Conservation (phyloP, 2,797 vertebrate species). For the Odontamblyopus lacepedii region DNA sequence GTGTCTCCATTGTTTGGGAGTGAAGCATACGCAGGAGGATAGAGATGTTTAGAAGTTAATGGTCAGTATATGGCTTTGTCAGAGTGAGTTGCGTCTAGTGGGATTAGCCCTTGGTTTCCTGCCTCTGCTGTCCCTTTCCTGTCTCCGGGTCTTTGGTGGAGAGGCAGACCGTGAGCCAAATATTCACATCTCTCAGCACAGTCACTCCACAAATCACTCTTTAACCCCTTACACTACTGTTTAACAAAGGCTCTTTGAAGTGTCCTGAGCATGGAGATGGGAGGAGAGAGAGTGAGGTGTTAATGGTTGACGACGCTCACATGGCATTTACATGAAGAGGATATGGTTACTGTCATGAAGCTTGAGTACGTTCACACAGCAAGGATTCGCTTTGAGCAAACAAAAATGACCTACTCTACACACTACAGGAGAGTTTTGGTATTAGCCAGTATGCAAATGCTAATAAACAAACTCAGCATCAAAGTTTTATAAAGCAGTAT, state of each 20-base stretch:
- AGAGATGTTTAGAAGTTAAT: conserved; percentile 19
- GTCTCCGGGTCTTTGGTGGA: conserved; percentile 51
- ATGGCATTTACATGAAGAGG: conserved; percentile 11
- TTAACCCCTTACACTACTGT: conserved; percentile 36
- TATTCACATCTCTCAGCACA: conserved; percentile 51
- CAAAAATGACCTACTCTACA: background rate
- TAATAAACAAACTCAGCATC: background rate
- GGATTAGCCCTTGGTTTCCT: conserved; percentile 69
- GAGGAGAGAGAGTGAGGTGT: conserved; percentile 48
- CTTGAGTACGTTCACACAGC: background rate
- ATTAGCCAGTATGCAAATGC: background rate
- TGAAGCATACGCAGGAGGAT: conserved; percentile 12
- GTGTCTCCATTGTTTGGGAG: conserved; percentile 20
- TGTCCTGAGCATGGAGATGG: conserved; percentile 15
- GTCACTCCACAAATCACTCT: conserved; percentile 14
- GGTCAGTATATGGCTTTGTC: conserved; percentile 15
- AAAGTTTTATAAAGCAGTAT: background rate
- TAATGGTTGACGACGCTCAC: conserved; percentile 42
- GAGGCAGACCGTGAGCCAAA: conserved; percentile 13
- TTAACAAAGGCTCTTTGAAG: conserved; percentile 32
- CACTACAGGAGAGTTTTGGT: background rate
- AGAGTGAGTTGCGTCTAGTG: conserved; percentile 68
- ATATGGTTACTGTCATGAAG: background rate
- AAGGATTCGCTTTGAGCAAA: background rate
- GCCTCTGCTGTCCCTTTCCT: conserved; percentile 64